A percentile compares a stretch with the other conserved stretches of the same genome.
These are phyloP conservation scores for Cataglyphis rosenhaueri DNA, from an alignment of 2,888 invertebrate species.

Conservation along the genomic window DNA sequence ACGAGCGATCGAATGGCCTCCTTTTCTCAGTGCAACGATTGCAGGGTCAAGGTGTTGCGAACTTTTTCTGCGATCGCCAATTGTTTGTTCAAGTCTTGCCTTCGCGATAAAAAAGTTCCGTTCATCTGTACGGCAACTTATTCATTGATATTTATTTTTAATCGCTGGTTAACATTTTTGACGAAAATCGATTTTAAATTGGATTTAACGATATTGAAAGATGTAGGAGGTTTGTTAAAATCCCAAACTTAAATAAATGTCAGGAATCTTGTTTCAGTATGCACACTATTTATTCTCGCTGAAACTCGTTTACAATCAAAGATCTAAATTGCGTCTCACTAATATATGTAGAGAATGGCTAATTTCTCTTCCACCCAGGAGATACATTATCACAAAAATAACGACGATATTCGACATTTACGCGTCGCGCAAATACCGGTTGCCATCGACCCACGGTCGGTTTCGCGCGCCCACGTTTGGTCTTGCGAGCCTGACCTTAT, in stretches of 20 bases:
- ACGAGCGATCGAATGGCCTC: slow-evolving; percentile 52
- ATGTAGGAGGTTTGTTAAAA: too few species aligned
- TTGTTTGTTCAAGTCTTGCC: slow-evolving; percentile 4
- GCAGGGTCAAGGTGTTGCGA: slow-evolving; percentile 71
- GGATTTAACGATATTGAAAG: neutral
- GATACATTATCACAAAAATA: slow-evolving; percentile 4
- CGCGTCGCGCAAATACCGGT: slow-evolving; percentile 68
- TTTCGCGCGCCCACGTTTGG: slow-evolving; percentile 77
- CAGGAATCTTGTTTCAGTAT: too few species aligned
- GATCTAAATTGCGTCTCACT: too few species aligned
- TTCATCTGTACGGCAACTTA: neutral
- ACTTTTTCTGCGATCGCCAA: slow-evolving; percentile 18
- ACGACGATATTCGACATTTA: slow-evolving; percentile 66
- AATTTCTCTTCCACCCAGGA: neutral
- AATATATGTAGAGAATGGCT: neutral
- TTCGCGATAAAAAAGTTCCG: neutral
- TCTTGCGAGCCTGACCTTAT: slow-evolving; percentile 83
- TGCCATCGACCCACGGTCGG: slow-evolving; percentile 66
- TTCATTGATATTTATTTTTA: neutral
- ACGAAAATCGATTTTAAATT: neutral
- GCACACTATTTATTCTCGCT: too few species aligned
- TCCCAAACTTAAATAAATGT: too few species aligned
- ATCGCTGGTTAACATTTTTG: neutral
- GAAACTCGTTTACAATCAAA: too few species aligned
- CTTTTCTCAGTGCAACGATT: slow-evolving; percentile 59